Evolutionary conservation across 2,888 invertebrate species (phyloP), one percentile per base, ranked within the genome.

Genomic region (Drosophila greeni): DNA sequence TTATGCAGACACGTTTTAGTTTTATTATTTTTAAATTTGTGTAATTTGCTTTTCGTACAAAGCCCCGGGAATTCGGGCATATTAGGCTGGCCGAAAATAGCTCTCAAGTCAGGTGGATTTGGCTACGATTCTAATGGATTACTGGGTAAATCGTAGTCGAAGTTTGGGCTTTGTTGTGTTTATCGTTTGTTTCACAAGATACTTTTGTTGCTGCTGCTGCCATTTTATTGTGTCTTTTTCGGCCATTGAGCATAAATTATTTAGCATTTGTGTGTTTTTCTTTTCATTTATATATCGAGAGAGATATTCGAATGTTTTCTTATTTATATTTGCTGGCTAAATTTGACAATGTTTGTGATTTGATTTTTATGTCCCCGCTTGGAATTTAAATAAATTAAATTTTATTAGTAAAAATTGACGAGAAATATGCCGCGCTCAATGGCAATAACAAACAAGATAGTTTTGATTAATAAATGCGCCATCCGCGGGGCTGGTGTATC

Each of bases 1-100:
- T 87, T 86, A 86, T 86, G 86, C 87, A 86, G 80, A 86, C 86
- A 86, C 86, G 86, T 86, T 86, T 86, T 81, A 85, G 73, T 84
- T 86, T 85, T 85, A 86, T 87, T 86, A 84, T 86, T 81, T 76
- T 74, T 75, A 85, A 84, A 84, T 85, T 82, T 73, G 73, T 76
- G 74, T 77, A 77, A 85, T 81, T 80, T 74, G 73, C 58, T 67
- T 75, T 72, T 71, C 61, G 67, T 72, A 70, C 74, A 57, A 52
- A 11, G 2, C 7, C 12, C 18, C n/a, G 34, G 18, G n/a, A 47
- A n/a, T 26, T 16, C n/a, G 39, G 64, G 62, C 12, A 51, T 64
- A 24, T 52, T 26, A 5, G 65, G 20, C 45, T 14, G 9, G 1
- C 1, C 14, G 31, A 14, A 4, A 31, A 14, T 18, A 20, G 9